phyloP scores from a whole-genome alignment of 1,140 invertebrate genomes.

The Amyelois transitella region DNA sequence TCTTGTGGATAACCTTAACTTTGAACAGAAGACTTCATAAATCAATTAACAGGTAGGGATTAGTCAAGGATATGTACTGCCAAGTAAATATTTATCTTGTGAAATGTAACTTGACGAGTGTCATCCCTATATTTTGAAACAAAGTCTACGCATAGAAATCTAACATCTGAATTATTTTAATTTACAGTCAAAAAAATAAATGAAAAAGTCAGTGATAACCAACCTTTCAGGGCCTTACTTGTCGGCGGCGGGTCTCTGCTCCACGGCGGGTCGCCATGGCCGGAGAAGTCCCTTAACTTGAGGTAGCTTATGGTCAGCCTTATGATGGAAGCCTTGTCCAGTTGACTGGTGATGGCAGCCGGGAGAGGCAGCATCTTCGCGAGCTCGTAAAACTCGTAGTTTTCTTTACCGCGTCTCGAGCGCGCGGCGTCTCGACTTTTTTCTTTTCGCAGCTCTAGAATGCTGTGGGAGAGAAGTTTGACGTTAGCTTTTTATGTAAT shows the following conservation, averaged over 20 bases:
- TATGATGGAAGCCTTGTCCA: conserved; percentile 99
- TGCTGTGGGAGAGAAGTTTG: conserved; percentile 82
- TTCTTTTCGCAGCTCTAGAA: conserved; percentile 96
- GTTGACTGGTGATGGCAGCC: conserved; percentile 95
- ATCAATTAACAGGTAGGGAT: too few relatives aligned
- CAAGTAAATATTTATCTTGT: too few relatives aligned
- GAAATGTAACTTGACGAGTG: too few relatives aligned
- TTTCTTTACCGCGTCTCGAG: conserved; percentile 96
- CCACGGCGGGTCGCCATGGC: conserved; percentile 97
- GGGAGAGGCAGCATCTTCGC: conserved; percentile 98
- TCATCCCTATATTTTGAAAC: too few relatives aligned
- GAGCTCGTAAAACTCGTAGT: conserved; percentile 98
- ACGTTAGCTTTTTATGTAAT: conserved; percentile 17
- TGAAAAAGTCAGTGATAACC: not conserved
- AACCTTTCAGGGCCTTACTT: conserved; percentile 91
- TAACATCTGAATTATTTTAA: not conserved
- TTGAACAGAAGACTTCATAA: too few relatives aligned
- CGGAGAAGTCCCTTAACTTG: conserved; percentile 95
- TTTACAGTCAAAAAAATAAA: not conserved
- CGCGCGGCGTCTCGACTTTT: conserved; percentile 97
- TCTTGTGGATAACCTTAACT: too few relatives aligned
- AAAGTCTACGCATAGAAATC: not conserved
- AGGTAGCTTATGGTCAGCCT: conserved; percentile 98
- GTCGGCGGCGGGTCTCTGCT: conserved; percentile 83
- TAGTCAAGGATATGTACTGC: too few relatives aligned